These are phyloP conservation scores for Drepana arcuata DNA, from an alignment of 1,140 invertebrate species.

Conservation along the genomic window DNA sequence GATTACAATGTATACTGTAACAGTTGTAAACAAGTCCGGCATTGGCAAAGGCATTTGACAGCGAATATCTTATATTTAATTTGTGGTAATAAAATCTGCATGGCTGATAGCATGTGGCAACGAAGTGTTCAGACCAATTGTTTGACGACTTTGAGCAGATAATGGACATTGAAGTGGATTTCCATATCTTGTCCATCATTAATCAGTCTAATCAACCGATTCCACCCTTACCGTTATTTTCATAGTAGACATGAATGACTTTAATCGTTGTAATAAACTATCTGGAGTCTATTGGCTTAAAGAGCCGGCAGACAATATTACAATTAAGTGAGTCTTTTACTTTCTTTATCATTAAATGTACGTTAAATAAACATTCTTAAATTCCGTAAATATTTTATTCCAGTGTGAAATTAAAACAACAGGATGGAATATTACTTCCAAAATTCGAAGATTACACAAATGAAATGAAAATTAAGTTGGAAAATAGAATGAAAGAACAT, in stretches of 20 bases:
- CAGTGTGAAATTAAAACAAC: constrained; percentile 51
- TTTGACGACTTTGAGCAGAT: too few species aligned
- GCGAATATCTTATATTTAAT: too few species aligned
- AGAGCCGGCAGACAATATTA: constrained; percentile 29
- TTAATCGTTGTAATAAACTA: constrained; percentile 41
- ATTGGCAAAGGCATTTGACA: too few species aligned
- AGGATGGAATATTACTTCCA: constrained; percentile 41
- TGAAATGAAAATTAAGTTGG: constrained; percentile 16
- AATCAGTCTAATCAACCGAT: too few species aligned
- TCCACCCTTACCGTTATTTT: too few species aligned
- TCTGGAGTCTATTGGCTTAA: constrained; percentile 43
- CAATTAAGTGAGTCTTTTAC: constrained; percentile 35
- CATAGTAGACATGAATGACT: constrained; percentile 56
- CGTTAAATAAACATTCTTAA: constrained; percentile 1
- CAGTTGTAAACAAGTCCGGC: too few species aligned
- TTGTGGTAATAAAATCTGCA: too few species aligned
- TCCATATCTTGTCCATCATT: too few species aligned
- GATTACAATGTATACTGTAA: too few species aligned
- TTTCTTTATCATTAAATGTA: constrained; percentile 2
- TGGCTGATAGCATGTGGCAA: too few species aligned
- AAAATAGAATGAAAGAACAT: constrained; percentile 30
- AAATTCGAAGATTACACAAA: constrained; percentile 46
- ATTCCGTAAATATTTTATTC: constrained; percentile 13
- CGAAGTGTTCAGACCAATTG: too few species aligned
- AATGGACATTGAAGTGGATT: too few species aligned